Evolutionary conservation across 2,113 vertebrate species (phyloP).

Genomic region (Archilochus colubris): DNA sequence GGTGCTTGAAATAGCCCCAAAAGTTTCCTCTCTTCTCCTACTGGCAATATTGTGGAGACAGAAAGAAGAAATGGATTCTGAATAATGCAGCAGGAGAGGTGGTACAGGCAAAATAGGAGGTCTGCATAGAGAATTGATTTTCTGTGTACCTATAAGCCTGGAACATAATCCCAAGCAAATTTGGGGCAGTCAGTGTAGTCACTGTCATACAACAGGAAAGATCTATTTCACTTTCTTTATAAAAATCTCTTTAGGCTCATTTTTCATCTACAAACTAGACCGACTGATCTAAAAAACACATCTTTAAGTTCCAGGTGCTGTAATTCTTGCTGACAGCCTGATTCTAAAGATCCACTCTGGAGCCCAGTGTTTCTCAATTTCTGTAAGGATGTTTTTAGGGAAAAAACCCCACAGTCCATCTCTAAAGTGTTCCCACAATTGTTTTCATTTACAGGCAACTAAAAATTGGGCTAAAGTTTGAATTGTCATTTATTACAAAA

Average conservation of each 20-base stretch:
- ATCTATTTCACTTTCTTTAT: neutral
- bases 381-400: neutral
- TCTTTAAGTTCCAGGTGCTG: neutral
- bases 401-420: neutral
- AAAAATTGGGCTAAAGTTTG: constrained; percentile 27
- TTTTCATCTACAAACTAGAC: neutral
- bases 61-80: neutral
- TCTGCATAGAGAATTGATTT: neutral
- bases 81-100: neutral
- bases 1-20: neutral
- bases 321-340: neutral
- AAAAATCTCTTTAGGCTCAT: neutral
- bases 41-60: neutral
- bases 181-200: neutral
- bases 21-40: neutral
- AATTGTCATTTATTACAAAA: constrained; percentile 34
- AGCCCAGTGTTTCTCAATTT: neutral
- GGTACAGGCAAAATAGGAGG: neutral
- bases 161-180: neutral
- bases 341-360: neutral
- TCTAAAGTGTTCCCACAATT: constrained; percentile 36
- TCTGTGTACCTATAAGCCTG: neutral
- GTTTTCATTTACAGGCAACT: constrained; percentile 31
- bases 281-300: neutral
- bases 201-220: neutral